Base-by-base conservation (phyloP, 2,797 vertebrate species). In the Geotrypetes seraphini region DNA sequence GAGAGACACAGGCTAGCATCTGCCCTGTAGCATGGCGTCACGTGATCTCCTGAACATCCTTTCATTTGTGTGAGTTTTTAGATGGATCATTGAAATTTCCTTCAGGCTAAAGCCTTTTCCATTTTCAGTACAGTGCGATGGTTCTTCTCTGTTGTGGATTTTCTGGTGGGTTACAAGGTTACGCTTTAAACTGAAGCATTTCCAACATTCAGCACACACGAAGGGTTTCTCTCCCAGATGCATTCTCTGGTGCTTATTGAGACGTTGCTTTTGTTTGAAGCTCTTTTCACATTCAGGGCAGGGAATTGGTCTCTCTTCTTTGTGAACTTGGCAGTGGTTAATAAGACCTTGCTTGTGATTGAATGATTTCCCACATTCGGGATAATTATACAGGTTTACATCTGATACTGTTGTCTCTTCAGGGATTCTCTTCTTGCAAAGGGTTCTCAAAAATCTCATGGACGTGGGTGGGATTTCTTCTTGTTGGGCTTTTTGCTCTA, bases 191-290 rank as follows among this genome's bases (percentile, higher is more conserved):
- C n/a, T 33, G 12, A 51, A 36, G 15, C 35, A 20, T n/a, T 47
- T 47, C 3, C 33, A 43, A 31, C 6, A 57, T 40, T 0, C 30
- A 33, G 23, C 48, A 51, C 42, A 64, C 15, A 31, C 23, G 39
- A 52, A 66, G 1, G 53, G 63, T 17, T 47, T 17, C 45, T 63
- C 50, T 2, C n/a, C 7, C 9, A 61, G 58, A 12, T 71, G 71
- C 2, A 49, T 60, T 14, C 36, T 48, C 57, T 52, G 47, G 33
- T 69, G 71, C 8, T 60, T 50, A 3, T 47, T 42, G 19, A 66
- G 61, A 34, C 63, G 64, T 46, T 1, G 53, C 26, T 33, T 69
- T 15, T 45, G 23, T 22, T 31, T 40, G 15, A 48, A 61, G 10
- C 33, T 23, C 30, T 50, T 49, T 8, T 36, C 53, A 47, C 25